phyloP scores from a whole-genome alignment of 2,797 vertebrate species.

The Sebastes baramenuke region DNA sequence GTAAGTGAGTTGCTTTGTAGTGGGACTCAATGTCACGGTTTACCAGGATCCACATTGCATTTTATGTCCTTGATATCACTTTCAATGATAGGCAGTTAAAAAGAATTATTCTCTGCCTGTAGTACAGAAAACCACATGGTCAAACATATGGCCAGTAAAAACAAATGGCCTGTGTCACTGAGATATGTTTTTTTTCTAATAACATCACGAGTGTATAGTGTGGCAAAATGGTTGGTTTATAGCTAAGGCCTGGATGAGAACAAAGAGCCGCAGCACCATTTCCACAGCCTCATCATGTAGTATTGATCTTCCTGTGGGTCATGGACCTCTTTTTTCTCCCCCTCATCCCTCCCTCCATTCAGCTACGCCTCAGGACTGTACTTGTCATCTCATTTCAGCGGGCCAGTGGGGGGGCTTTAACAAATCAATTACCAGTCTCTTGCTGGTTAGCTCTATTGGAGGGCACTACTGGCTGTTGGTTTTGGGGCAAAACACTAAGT shows the following conservation, averaged over 20 bases:
- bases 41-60: slow-evolving; percentile 35
- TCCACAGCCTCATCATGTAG: slow-evolving; percentile 38
- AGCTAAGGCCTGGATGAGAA: slow-evolving; percentile 28
- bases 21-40: neutral
- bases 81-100: slow-evolving; percentile 43
- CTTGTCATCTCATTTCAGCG: slow-evolving; percentile 55
- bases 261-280: slow-evolving; percentile 45
- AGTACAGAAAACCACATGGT: slow-evolving; percentile 43
- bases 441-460: slow-evolving; percentile 11
- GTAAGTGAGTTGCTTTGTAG: neutral
- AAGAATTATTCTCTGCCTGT: slow-evolving; percentile 33
- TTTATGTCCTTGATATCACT: slow-evolving; percentile 49
- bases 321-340: neutral
- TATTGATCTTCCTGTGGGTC: slow-evolving; percentile 58
- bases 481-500: neutral
- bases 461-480: neutral
- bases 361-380: slow-evolving; percentile 37
- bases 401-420: slow-evolving; percentile 28
- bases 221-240: slow-evolving; percentile 19
- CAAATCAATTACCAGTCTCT: slow-evolving; percentile 68
- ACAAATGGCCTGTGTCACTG: slow-evolving; percentile 42
- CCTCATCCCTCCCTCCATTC: neutral
- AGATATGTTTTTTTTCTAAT: slow-evolving; percentile 33
- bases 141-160: slow-evolving; percentile 49
- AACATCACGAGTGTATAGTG: slow-evolving; percentile 22